Percentiles rank a stretch among this genome's conserved stretches.
Conservation (phyloP, 2,113 vertebrate genomes). For the Cyanistes caeruleus region DNA sequence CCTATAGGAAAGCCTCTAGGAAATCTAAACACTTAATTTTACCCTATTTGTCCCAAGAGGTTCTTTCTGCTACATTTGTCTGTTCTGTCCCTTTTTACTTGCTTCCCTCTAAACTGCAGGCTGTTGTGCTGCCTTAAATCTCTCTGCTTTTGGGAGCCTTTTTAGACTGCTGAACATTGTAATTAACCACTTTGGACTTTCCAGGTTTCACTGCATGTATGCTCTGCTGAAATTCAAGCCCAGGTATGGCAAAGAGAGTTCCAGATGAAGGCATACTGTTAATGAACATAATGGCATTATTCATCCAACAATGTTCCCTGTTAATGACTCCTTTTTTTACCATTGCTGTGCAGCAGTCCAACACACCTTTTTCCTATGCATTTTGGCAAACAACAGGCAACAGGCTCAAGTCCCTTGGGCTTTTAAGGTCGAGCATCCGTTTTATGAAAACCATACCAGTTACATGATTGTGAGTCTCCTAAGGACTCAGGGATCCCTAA, state of each 20-base stretch:
- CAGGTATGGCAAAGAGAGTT: background rate
- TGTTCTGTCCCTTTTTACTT: background rate
- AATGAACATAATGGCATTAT: background rate
- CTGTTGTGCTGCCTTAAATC: background rate
- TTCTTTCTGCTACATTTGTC: background rate
- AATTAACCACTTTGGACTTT: slow-evolving; percentile 26
- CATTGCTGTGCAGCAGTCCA: background rate
- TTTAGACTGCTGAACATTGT: background rate
- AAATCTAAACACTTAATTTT: background rate
- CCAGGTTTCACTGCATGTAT: background rate
- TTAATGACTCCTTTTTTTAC: background rate
- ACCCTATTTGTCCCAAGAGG: background rate
- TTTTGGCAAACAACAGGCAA: background rate
- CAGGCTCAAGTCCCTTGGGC: background rate
- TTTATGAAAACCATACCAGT: background rate
- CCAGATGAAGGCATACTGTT: background rate
- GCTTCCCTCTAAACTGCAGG: background rate
- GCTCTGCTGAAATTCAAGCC: background rate
- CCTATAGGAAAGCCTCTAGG: background rate
- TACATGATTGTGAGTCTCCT: background rate
- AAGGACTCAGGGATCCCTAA: background rate
- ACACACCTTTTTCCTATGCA: background rate
- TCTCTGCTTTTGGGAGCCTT: background rate
- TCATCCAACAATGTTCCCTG: background rate
- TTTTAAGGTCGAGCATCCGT: background rate